These are phyloP conservation scores for Drosophila koepferae DNA, from an alignment of 2,888 invertebrate genomes.

Conservation along the genomic window DNA sequence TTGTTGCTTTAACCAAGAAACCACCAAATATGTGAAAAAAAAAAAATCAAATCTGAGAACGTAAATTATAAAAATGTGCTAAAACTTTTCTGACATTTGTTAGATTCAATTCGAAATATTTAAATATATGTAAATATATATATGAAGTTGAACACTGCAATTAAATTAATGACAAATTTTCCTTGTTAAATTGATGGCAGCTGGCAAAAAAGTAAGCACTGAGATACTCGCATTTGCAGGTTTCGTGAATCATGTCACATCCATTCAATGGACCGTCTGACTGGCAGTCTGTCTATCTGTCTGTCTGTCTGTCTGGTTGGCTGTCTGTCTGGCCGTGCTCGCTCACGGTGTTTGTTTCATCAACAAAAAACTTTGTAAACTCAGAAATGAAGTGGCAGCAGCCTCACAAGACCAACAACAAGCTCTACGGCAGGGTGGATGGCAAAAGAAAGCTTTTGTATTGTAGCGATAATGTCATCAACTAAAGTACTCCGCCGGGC, in stretches of 20 bases:
- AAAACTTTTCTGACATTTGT: background rate
- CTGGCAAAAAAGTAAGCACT: constrained; percentile 19
- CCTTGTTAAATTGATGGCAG: constrained; percentile 40
- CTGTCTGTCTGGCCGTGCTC: constrained; percentile 18
- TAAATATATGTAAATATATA: background rate
- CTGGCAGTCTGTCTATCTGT: background rate
- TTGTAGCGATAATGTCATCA: constrained; percentile 76
- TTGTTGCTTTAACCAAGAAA: background rate
- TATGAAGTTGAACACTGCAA: constrained; percentile 33
- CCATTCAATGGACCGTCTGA: constrained; percentile 25
- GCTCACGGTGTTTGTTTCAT: constrained; percentile 40
- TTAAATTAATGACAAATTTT: constrained; percentile 61
- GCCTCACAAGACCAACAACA: constrained; percentile 13
- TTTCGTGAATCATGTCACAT: constrained; percentile 31
- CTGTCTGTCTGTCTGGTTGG: background rate
- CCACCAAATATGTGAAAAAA: background rate
- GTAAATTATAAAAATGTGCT: background rate
- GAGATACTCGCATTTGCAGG: constrained; percentile 24
- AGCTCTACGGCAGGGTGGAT: constrained; percentile 1
- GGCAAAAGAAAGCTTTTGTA: constrained; percentile 64
- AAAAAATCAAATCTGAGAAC: no score
- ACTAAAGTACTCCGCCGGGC: constrained; percentile 75
- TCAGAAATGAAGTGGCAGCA: constrained; percentile 49
- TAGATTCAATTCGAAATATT: background rate
- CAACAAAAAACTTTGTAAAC: constrained; percentile 49